Evolutionary conservation across 1,140 invertebrate genomes (phyloP).

Genomic region (Ridgeia piscesae): DNA sequence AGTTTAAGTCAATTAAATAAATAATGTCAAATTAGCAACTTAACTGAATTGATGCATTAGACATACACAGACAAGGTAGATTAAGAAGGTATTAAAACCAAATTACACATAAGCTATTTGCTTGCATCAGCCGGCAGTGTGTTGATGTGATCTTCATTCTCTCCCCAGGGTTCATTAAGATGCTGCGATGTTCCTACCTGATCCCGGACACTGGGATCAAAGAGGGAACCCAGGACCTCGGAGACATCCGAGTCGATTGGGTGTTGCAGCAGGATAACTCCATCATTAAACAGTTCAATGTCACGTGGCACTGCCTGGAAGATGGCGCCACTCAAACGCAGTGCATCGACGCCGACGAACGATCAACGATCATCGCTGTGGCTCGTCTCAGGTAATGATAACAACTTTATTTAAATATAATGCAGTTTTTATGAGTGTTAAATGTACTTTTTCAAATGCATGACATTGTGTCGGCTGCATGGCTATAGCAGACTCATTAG

Average conservation of each 20-base stretch:
- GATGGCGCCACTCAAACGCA: slow-evolving; percentile 51
- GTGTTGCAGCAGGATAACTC: slow-evolving; percentile 40
- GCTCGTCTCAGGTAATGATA: background rate
- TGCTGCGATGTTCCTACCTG: background rate
- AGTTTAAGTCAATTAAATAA: too few species aligned
- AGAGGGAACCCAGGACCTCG: slow-evolving; percentile 26
- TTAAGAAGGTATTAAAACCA: too few species aligned
- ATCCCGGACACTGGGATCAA: background rate
- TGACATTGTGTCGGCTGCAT: too few species aligned
- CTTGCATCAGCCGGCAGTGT: too few species aligned
- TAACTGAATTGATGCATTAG: too few species aligned
- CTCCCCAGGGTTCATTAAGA: background rate
- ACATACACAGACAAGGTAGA: too few species aligned
- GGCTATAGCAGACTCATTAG: too few species aligned
- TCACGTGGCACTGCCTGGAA: slow-evolving; percentile 50
- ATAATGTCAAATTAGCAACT: too few species aligned
- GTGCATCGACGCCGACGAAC: slow-evolving; percentile 43
- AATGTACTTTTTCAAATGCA: too few species aligned
- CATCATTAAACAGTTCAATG: slow-evolving; percentile 51
- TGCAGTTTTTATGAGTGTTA: too few species aligned
- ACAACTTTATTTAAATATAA: background rate
- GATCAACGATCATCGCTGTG: background rate
- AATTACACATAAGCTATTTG: too few species aligned
- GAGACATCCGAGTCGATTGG: slow-evolving; percentile 48
- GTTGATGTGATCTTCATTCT: background rate